Conservation (phyloP, 2,797 vertebrate genomes). For the Scyliorhinus canicula region DNA sequence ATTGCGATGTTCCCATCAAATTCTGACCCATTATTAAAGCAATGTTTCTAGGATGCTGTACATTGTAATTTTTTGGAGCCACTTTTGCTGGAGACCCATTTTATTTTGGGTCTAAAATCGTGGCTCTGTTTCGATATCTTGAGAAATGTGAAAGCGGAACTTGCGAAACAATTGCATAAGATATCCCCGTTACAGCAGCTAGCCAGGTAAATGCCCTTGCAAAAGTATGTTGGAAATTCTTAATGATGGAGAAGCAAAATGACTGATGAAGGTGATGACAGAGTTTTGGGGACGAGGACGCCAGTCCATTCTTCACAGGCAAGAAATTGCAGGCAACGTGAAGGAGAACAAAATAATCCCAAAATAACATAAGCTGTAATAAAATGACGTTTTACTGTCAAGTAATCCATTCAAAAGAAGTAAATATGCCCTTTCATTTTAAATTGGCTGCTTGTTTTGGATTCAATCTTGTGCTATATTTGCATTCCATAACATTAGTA, state of each 20-base stretch:
- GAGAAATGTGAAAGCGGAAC: neutral
- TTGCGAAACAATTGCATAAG: neutral
- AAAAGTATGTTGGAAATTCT: neutral
- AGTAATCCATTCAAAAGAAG: neutral
- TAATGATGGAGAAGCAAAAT: neutral
- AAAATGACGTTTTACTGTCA: neutral
- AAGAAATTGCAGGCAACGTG: neutral
- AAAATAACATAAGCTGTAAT: neutral
- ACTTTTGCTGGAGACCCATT: neutral
- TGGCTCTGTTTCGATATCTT: neutral
- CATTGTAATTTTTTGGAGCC: neutral
- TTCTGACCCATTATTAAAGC: neutral
- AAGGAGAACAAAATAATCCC: neutral
- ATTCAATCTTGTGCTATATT: neutral
- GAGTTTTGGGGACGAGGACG: neutral
- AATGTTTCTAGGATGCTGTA: neutral
- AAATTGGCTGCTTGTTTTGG: slow-evolving; percentile 11
- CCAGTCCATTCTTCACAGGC: neutral
- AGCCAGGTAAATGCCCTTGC: neutral
- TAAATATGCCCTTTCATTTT: neutral
- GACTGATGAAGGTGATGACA: neutral
- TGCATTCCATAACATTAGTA: neutral
- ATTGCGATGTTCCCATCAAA: neutral
- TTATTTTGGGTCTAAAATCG: neutral
- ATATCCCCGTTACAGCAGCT: neutral